Evolutionary conservation across 2,797 vertebrate genomes (phyloP), one percentile per base, ranked within the genome.

Genomic region (Muscicapa comitata): DNA sequence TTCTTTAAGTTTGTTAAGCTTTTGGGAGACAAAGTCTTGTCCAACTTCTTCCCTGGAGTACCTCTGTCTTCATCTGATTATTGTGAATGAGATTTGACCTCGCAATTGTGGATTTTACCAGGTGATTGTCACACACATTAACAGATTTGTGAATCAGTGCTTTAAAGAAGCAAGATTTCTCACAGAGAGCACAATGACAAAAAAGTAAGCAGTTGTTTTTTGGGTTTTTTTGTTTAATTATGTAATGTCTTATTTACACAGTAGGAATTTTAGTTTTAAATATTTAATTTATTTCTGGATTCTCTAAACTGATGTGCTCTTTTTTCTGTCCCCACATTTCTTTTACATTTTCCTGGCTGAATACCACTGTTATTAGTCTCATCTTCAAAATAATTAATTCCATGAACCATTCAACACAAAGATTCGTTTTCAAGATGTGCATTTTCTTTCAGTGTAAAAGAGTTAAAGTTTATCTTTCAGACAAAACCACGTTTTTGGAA

Each of bases 181-280:
- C 72, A 35, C 38, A 67, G 31, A 83, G 15, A 75, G 4, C 7
- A 57, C 10, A 61, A 76, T 9, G 25, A 92, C 84, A 55, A 74
- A 97, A 97, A 96, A 73, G 70, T 87, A 95, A 97, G 67, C 91
- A 97, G 88, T 35, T 35, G 9, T 35, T 35, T 94, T 88, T 91
- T n/a, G n/a, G n/a, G n/a, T 97, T 38, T 38, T 89, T 97, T 88
- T 96, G 79, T 96, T 96, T 97, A 97, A 96, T 96, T 53, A 38
- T 75, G 8, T 91, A 96, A 95, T 94, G 92, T 79, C 38, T 94
- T 98, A 96, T 96, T 97, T 98, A 97, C 82, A 97, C 51, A 95
- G 58, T 3, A 28, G 92, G 78, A 90, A 67, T 90, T 97, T 89
- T 71, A 96, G 77, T 96, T 97, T 97, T 89, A 98, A 98, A 98